These are phyloP conservation scores for Meriones unguiculatus DNA, from an alignment of 2,113 vertebrate genomes.

Conservation along the genomic window DNA sequence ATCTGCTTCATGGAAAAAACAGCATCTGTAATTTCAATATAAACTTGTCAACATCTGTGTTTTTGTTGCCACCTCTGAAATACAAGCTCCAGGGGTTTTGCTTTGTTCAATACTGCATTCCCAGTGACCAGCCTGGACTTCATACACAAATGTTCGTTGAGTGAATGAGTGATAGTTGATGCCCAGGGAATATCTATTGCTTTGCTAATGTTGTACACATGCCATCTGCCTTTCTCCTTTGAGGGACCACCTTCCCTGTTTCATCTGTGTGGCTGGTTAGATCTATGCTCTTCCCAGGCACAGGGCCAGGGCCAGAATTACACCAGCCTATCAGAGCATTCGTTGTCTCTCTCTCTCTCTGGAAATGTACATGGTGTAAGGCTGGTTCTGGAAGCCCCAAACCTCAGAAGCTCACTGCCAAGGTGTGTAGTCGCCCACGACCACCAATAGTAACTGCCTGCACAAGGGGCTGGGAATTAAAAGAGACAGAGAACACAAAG, in stretches of 20 bases:
- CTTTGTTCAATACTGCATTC: background rate
- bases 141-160: background rate
- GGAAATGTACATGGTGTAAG: background rate
- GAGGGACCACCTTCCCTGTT: background rate
- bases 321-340: background rate
- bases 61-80: background rate
- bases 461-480: too few species aligned
- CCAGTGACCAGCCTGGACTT: background rate
- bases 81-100: background rate
- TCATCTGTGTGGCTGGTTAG: background rate
- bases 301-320: background rate
- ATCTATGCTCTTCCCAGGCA: background rate
- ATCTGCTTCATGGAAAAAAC: conserved; percentile 27
- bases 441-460: too few species aligned
- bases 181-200: background rate
- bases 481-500: too few species aligned
- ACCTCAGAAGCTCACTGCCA: background rate
- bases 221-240: background rate
- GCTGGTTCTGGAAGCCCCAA: background rate
- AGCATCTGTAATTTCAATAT: conserved; percentile 7
- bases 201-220: background rate
- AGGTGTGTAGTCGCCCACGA: too few species aligned
- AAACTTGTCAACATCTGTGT: background rate
- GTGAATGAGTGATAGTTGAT: background rate
- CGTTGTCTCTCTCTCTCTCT: background rate